Base-by-base conservation (phyloP, 1,140 invertebrate species). In the Episyrphus balteatus region DNA sequence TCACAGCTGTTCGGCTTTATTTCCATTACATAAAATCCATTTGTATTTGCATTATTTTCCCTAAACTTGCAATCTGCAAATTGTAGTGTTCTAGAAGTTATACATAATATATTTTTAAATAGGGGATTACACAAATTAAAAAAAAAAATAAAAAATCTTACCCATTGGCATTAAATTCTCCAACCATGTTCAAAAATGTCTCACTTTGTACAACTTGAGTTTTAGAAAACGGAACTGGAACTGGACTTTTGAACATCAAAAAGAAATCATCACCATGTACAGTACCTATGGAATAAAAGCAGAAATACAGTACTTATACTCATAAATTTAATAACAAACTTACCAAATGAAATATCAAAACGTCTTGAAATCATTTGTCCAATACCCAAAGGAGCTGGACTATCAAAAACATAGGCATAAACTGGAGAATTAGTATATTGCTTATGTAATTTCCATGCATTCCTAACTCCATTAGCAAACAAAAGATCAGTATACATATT, bases 201-300 rank as follows among this genome's bases (percentile, higher is more conserved):
- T 26, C 3, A 5, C 3, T 5, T 26, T 5, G 21, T 8, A 5
- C 21, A 8, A 5, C 8, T 26, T 26, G 21, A 8, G 21, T 26
- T 26, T 26, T 26, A 26, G 21, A 26, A 5, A 26, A 26, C 3
- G 21, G 8, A 26, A 26, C 21, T 26, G 21, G 21, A 26, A 26
- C 8, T 5, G 21, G 21, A 8, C 21, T 26, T 5, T 26, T 26
- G 13, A 60, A 52, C 6, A 60, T 59, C 38, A 60, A 43, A 38
- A 52, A 55, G 26, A 51, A 55, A n/a, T 60, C 58, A 33, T 60
- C 58, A n/a, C 53, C 53, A 48, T 60, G 58, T 1, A 51, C 49
- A n/a, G 58, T 60, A 33, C 58, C 58, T 60, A 7, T 13, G 41
- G 44, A 30, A 18, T 41, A 21, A 41, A 36, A 2, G 36, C 8